Evolutionary conservation across 2,888 invertebrate genomes (phyloP), one percentile per base, ranked within the genome.

Genomic region (Falcaria lacertinaria): DNA sequence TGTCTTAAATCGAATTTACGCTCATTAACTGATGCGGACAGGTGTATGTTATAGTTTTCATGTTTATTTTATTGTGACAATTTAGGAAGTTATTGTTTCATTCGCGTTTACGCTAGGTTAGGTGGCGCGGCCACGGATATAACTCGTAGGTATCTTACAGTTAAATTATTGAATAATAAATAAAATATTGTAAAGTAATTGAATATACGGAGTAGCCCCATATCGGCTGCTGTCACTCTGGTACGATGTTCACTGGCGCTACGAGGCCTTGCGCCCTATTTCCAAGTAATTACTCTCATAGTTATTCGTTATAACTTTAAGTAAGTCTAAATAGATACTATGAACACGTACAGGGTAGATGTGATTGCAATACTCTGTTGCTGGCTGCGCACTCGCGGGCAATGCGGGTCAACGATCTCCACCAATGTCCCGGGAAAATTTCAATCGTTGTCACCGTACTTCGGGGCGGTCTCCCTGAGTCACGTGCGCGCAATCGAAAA

Each of bases 261-360:
- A 69, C 67, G 74, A 72, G 72, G 72, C 69, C 70, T 54, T 53
- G 65, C 66, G 73, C 69, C 70, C 67, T 67, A 56, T 52, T 72
- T 65, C 55, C 63, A 61, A 54, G 55, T 69, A 76, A 76, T 73
- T 79, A 78, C 56, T 79, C 71, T 73, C 64, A 72, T 83, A 81
- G 80, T 71, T 80, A 81, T 68, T 78, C 77, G 80, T 82, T 84
- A 76, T 73, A 37, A 75, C 69, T 64, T 69, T 80, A 77, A 74
- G 70, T 82, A 82, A 82, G 76, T 78, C 77, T 82, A 76, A 75
- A 80, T 82, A 84, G 82, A 71, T 80, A 83, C 75, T 83, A 81
- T 80, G 77, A 84, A 77, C 80, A 80, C 83, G 87, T 88, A 88
- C 89, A 89, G 89, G 89, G 89, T 89, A 89, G 89, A 80, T 83